Percentiles rank a stretch among this genome's conserved stretches.
phyloP scores from a whole-genome alignment of 2,888 invertebrate species.

The Unio pictorum region DNA sequence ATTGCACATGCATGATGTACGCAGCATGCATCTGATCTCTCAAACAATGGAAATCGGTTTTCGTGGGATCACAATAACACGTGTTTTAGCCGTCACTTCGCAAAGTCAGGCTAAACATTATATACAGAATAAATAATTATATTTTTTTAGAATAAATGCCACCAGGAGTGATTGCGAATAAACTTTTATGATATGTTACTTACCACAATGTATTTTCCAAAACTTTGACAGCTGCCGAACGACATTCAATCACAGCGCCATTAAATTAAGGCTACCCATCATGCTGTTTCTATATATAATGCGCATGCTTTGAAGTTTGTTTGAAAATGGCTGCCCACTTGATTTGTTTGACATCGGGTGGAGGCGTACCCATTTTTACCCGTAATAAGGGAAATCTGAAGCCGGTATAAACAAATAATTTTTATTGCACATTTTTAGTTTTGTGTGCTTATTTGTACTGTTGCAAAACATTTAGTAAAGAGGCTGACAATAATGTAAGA shows the following conservation, averaged over 20 bases:
- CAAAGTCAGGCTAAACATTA: too few species aligned
- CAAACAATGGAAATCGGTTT: too few species aligned
- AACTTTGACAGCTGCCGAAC: slow-evolving; percentile 38
- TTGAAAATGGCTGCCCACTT: slow-evolving; percentile 82
- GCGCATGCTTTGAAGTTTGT: slow-evolving; percentile 41
- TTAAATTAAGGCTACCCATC: slow-evolving; percentile 43
- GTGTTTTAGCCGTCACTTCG: too few species aligned
- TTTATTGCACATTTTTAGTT: not conserved
- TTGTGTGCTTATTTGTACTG: not conserved
- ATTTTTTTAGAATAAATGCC: too few species aligned
- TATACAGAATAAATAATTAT: too few species aligned
- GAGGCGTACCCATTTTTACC: slow-evolving; percentile 90
- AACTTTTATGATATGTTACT: too few species aligned
- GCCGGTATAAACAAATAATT: slow-evolving; percentile 56
- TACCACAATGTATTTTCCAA: too few species aligned
- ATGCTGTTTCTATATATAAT: slow-evolving; percentile 24
- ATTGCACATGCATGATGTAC: too few species aligned
- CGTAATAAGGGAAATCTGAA: slow-evolving; percentile 87
- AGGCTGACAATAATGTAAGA: not conserved
- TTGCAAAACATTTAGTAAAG: not conserved
- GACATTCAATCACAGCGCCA: slow-evolving; percentile 42
- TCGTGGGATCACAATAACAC: too few species aligned
- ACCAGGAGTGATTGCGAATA: too few species aligned
- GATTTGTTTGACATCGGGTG: slow-evolving; percentile 86
- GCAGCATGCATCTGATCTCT: too few species aligned